Conservation (phyloP, 2,888 invertebrate species). For the Fragum whitleyi region DNA sequence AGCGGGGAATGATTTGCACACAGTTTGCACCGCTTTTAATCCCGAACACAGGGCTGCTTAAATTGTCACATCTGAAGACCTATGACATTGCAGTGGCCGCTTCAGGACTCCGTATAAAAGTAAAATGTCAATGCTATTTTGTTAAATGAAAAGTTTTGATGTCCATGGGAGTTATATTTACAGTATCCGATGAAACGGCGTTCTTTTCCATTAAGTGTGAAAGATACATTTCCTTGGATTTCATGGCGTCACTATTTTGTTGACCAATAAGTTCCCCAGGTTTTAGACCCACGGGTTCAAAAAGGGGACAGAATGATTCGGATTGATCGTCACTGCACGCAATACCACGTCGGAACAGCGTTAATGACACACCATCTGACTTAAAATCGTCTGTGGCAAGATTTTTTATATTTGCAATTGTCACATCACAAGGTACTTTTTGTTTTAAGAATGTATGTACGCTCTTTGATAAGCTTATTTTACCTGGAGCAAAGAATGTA, state of each 20-base stretch:
- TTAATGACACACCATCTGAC: slow-evolving; percentile 54
- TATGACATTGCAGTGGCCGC: too few relatives aligned
- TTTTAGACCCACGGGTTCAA: slow-evolving; percentile 24
- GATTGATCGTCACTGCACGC: slow-evolving; percentile 24
- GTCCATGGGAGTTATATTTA: slow-evolving; percentile 55
- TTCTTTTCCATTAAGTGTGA: slow-evolving; percentile 49
- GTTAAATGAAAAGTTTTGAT: slow-evolving; percentile 57
- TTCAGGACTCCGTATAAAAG: too few relatives aligned
- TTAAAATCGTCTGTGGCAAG: slow-evolving; percentile 30
- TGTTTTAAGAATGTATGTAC: slow-evolving; percentile 37
- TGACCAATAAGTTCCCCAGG: slow-evolving; percentile 37
- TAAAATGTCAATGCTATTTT: too few relatives aligned
- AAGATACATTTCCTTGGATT: slow-evolving; percentile 50
- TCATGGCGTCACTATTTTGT: not conserved
- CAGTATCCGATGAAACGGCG: not conserved
- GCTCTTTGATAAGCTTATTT: slow-evolving; percentile 3
- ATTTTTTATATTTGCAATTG: slow-evolving; percentile 60
- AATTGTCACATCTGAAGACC: too few relatives aligned
- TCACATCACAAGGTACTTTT: slow-evolving; percentile 52
- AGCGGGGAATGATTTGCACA: too few relatives aligned
- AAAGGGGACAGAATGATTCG: slow-evolving; percentile 41
- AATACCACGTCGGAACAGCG: slow-evolving; percentile 48
- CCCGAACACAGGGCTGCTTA: too few relatives aligned
- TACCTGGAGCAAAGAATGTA: slow-evolving; percentile 38
- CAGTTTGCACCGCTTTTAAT: too few relatives aligned